Base-by-base conservation (phyloP, 2,113 vertebrate genomes). In the Pygoscelis antarcticus region DNA sequence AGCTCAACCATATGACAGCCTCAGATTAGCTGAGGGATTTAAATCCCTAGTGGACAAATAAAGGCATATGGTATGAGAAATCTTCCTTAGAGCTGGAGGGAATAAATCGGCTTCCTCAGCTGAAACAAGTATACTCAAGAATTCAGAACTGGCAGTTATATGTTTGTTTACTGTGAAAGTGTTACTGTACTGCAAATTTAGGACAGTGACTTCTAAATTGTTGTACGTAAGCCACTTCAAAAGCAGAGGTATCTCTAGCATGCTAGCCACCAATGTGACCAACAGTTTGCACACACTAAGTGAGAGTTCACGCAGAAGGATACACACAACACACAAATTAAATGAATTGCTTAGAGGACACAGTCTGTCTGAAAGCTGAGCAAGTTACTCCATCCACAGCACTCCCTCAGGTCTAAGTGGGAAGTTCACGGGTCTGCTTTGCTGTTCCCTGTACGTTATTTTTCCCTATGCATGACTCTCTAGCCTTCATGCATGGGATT, bases 11-110 rank as follows among this genome's bases (percentile, higher is more conserved):
- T 51, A 70, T 2, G 4, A 83, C 75, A 94, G 68, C 25, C 58
- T 81, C 84, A 90, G 75, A 87, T 89, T 85, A 94, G 46, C 75
- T n/a, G n/a, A 83, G 71, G 52, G 89, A 32, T 85, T 95, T 91
- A 93, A 88, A 85, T 88, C 51, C 60, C 71, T 60, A 29, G 25
- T 52, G 36, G 42, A 69, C 60, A 96, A 94, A 96, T 77, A 78
- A 77, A 95, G n/a, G 75, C 92, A 94, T 92, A 95, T 91, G 96
- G 95, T 58, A 94, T 51, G 40, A 87, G 58, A 76, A 91, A 90
- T 69, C 84, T 95, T 94, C 57, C 82, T 94, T 40, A 23, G n/a
- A 75, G 83, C 29, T 91, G 17, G n/a, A 57, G 47, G 32, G 42
- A 87, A 95, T 95, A 95, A 91, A 87, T 84, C 42, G 14, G 65